phyloP scores from a whole-genome alignment of 2,797 vertebrate species.

The Sebastolobus alascanus region DNA sequence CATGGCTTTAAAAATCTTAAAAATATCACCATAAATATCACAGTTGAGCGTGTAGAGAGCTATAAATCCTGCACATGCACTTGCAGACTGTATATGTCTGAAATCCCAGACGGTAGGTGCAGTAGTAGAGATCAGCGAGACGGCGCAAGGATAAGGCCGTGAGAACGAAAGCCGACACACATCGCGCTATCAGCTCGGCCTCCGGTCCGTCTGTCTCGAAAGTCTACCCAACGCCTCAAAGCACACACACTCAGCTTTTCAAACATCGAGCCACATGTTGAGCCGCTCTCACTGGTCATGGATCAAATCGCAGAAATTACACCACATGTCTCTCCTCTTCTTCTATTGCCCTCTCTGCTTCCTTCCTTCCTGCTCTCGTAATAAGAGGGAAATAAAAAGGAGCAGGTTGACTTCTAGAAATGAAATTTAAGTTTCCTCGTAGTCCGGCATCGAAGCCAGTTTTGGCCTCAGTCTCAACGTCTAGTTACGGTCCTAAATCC shows the following conservation, averaged over 20 bases:
- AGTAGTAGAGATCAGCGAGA: conserved; percentile 32
- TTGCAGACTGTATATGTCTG: conserved; percentile 11
- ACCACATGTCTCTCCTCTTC: background rate
- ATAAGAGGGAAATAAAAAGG: background rate
- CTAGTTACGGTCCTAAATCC: background rate
- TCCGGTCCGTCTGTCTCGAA: conserved; percentile 34
- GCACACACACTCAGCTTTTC: conserved; percentile 24
- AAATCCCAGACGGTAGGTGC: conserved; percentile 50
- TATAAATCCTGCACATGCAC: conserved; percentile 49
- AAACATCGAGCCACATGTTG: conserved; percentile 24
- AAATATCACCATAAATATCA: conserved; percentile 57
- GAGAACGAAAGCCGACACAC: conserved; percentile 45
- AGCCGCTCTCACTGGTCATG: background rate
- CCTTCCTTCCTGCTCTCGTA: conserved; percentile 8
- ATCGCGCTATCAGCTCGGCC: conserved; percentile 38
- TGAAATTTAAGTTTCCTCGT: conserved; percentile 20
- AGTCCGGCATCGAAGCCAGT: conserved; percentile 1
- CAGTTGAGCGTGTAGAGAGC: conserved; percentile 23
- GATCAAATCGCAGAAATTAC: conserved; percentile 2
- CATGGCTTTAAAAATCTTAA: conserved; percentile 51
- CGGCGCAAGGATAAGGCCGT: conserved; percentile 6
- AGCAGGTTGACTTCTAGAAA: conserved; percentile 4
- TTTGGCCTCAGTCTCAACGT: background rate
- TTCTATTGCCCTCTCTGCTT: background rate
- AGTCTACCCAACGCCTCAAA: conserved; percentile 23